Evolutionary conservation across 2,113 vertebrate species (phyloP), one percentile per base, ranked within the genome.

Genomic region (Muscicapa adusta): DNA sequence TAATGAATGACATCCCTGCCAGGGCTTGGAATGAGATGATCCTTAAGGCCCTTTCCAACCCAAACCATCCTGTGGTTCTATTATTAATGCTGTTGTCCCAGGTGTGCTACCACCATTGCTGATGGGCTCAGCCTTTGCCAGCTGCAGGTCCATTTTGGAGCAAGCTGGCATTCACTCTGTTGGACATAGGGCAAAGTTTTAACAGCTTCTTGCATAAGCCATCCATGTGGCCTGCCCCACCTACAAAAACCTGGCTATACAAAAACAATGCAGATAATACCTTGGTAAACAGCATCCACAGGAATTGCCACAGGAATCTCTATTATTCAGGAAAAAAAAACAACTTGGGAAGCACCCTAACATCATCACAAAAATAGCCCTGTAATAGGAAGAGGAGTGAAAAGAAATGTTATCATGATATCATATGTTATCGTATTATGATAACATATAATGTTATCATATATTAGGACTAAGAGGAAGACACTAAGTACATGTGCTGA

Each of bases 61-160:
- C 31, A 70, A 56, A 36, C 23, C 31, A n/a, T 70, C 68, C 22
- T 36, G 6, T 76, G 18, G 10, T 36, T 76, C 34, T 56, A 0
- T 23, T 14, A 56, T 48, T 62, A 36, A 36, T 0, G 1, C 25
- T 54, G n/a, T 14, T 82, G 31, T 31, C 8, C 34, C 25, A 36
- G 6, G 8, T 68, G 40, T 0, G 0, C 48, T 54, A 8, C 56
- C 17, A 11, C 25, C 36, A 26, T 19, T 0, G 0, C 40, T 54
- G 40, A 19, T 56, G 15, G 22, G 15, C 31, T 70, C 56, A 70
- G 34, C 34, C 63, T 70, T 70, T 68, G 34, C 12, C 18, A 50
- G 31, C 26, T 56, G 22, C 34, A 36, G 26, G 8, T 70, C 42
- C 31, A 6, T 36, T 89, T 56, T 56, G 42, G 79, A 83, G 12